Evolutionary conservation across 2,113 vertebrate genomes (phyloP), one percentile per base, ranked within the genome.

Genomic region (Crocuta crocuta): DNA sequence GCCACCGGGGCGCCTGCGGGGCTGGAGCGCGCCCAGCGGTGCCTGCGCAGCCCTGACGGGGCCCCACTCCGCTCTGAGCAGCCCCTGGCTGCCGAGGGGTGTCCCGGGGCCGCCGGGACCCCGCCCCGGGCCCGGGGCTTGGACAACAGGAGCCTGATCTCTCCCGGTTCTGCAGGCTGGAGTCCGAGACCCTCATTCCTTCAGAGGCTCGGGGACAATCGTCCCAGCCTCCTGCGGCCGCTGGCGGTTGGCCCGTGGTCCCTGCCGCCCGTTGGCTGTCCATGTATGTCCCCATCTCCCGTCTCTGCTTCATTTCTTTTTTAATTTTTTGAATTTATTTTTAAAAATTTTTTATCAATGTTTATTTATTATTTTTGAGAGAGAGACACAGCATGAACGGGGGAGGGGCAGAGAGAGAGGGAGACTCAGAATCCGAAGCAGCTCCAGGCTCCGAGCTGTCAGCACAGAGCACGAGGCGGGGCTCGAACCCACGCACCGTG

Each of bases 21-120:
- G 26, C 9, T 1, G 2, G 1, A 12, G 26, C 1, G 0, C 1
- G 0, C 11, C 0, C 45, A 2, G 10, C 8, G 28, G 8, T 2
- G 16, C 1, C 0, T 28, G 43, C 13, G 13, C 55, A 15, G 6
- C 13, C 1, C 15, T 4, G 39, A 26, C 2, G 6, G 10, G 16
- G 55, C 8, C 1, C 5, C 4, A 2, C 68, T 73, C 16, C 0
- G 0, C 5, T 0, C 58, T 15, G n/a, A 48, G 74, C 43, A 61
- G 39, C 65, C 4, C 50, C 39, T 0, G 7, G 19, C 28, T 0
- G 4, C 79, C 2, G 0, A 0, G 1, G 3, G 13, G 1, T 0
- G 19, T 9, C 53, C 23, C 0, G 0, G 16, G 55, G 48, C 26
- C 17, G 2, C 21, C 2, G 0, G 0, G 11, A 7, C 28, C 21